phyloP scores from a whole-genome alignment of 2,797 vertebrate species.

The Malurus splendens region DNA sequence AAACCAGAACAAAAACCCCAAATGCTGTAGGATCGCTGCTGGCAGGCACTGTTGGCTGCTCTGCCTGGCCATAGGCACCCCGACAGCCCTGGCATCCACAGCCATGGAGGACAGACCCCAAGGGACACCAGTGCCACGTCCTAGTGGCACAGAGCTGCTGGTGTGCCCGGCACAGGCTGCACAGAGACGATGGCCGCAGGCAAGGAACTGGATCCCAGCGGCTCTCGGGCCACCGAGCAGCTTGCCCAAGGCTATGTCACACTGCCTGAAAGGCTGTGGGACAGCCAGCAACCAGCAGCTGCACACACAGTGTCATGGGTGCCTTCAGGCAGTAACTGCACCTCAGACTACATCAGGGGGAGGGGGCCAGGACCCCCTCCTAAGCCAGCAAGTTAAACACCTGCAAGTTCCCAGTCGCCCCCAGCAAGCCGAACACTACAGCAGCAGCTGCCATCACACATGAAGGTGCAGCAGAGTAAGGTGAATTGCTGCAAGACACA shows the following conservation, averaged over 20 bases:
- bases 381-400: background rate
- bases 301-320: fast-evolving
- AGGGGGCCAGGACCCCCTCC: background rate
- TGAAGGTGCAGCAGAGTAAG: background rate
- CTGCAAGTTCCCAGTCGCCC: fast-evolving
- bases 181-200: fast-evolving
- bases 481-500: background rate
- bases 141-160: fast-evolving
- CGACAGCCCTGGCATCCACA: fast-evolving
- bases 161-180: too few species aligned
- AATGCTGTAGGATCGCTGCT: fast-evolving
- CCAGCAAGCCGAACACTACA: background rate
- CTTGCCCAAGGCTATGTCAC: background rate
- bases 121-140: fast-evolving
- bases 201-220: fast-evolving
- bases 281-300: background rate
- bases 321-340: background rate
- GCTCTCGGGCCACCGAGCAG: fast-evolving
- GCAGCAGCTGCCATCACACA: fast-evolving
- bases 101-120: background rate
- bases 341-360: background rate
- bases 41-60: background rate
- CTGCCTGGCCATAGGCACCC: background rate
- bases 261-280: background rate
- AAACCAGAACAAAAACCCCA: background rate